phyloP scores from a whole-genome alignment of 2,888 invertebrate species.

The Synanthedon vespiformis region DNA sequence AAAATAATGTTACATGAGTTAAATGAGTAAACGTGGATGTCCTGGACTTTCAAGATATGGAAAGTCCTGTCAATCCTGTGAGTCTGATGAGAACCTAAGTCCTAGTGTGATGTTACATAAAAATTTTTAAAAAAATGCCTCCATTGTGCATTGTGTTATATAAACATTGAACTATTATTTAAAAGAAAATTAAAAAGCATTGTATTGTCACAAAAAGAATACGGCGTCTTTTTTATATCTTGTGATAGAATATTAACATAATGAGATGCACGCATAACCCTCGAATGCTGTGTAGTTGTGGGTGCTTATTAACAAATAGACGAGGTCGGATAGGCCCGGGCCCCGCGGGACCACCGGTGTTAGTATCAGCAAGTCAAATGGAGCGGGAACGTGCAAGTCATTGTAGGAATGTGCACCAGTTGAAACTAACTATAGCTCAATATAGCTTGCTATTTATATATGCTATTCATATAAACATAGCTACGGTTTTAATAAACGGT shows the following conservation, averaged over 20 bases:
- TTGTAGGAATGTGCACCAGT: slow-evolving; percentile 20
- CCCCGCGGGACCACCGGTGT: slow-evolving; percentile 47
- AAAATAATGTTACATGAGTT: too few species aligned
- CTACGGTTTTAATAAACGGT: too few species aligned
- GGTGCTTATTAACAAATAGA: slow-evolving; percentile 50
- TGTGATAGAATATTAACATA: slow-evolving; percentile 18
- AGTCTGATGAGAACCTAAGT: too few species aligned
- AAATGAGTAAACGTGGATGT: too few species aligned
- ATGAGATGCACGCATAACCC: slow-evolving; percentile 20
- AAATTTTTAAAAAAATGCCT: too few species aligned
- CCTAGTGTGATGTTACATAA: too few species aligned
- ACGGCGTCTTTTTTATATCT: slow-evolving; percentile 3
- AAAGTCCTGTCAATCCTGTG: too few species aligned
- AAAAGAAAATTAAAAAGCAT: not conserved
- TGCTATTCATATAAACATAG: too few species aligned
- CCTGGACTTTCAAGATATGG: too few species aligned
- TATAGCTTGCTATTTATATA: not conserved
- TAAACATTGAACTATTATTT: not conserved
- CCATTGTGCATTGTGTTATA: too few species aligned
- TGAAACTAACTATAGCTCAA: slow-evolving; percentile 4
- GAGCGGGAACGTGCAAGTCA: slow-evolving; percentile 38
- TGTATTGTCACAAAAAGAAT: slow-evolving; percentile 1
- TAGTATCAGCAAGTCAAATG: slow-evolving; percentile 56
- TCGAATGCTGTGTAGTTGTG: slow-evolving; percentile 16
- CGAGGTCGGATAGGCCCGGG: slow-evolving; percentile 24